Base-by-base conservation (phyloP, 2,888 invertebrate genomes). In the Meloe dianella region DNA sequence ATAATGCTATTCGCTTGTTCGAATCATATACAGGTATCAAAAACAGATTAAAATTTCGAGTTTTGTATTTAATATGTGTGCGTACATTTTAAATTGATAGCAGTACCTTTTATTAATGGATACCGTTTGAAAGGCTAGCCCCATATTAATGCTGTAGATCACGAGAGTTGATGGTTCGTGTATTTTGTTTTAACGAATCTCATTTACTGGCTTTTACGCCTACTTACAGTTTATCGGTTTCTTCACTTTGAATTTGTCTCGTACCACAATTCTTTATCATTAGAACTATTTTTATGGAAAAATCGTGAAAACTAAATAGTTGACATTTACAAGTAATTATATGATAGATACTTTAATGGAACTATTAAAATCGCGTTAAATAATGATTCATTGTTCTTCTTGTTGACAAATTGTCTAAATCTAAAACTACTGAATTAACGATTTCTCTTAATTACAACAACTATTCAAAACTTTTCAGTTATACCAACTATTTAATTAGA, bases 1-100 rank as follows among this genome's bases (percentile, higher is more conserved):
- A 78, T 82, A 82, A 82, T 82, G 82, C 81, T 82, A 77, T 82
- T 82, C 79, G 80, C 81, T 80, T 82, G 82, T 82, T 80, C 79
- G 75, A 79, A 78, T 79, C 80, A 80, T 80, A 81, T 78, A 77
- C 78, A 79, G 78, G 79, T 81, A 82, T 82, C 81, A 81, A 77
- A 79, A 78, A 80, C 78, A 81, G 82, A 82, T 82, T 82, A 81
- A 80, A 78, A 75, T 77, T 79, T 79, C 73, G 74, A 71, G 77
- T 78, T 78, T 76, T 78, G 77, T 78, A 78, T 78, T 79, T 79
- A 78, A 79, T n/a, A n/a, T 75, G 77, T 78, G 74, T 75, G 73
- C 73, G 77, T 77, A 77, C 78, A 77, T 78, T 77, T 77, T 72
- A 75, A 78, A 77, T 76, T 78, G 77, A 78, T 78, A 77, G 77